Evolutionary conservation across 2,113 vertebrate genomes (phyloP), one percentile per base, ranked within the genome.

Genomic region (Arothron firmamentum): DNA sequence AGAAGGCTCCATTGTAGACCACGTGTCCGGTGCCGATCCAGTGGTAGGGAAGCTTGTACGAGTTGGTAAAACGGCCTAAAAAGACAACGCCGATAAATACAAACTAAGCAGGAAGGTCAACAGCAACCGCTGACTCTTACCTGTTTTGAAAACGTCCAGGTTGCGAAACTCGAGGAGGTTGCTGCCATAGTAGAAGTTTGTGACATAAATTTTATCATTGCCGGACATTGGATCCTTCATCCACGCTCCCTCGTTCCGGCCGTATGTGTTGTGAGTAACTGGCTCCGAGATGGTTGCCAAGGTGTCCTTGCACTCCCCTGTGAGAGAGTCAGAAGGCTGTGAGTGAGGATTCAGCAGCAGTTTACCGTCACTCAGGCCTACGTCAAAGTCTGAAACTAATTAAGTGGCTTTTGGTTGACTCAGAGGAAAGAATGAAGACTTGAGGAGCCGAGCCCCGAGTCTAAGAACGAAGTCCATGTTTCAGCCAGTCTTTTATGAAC

Each of bases 1-100:
- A 99, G 80, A 99, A 94, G 71, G 97, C 94, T 0, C 96, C 95
- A 0, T 91, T 84, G 56, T 95, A 98, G 56, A 99, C 93, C 17
- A 94, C 96, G 0, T 99, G 96, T 4, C 96, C 95, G 0, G 96
- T 99, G 64, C 97, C 97, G 0, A 96, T 95, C 97, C 97, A 99
- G 88, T 92, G 95, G 79, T 99, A 99, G 0, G 96, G 96, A 42
- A 99, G 93, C 86, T 98, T 98, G 90, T 96, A 98, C 23, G 95
- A 95, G 69, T 95, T 98, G 81, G 94, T 98, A 87, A 93, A 94
- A 67, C 94, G 96, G 56, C 95, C 97, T 99, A 0, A 20, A 49
- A 49, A 57, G 52, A 62, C 47, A 20, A 42, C 19, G 13, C n/a
- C 38, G 0, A 2, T 1, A 6, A 7, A 62, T 8, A 55, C 23